Percentiles rank a stretch among this genome's conserved stretches.
Evolutionary conservation across 2,888 invertebrate genomes (phyloP).

Genomic region (Plebejus melissa): DNA sequence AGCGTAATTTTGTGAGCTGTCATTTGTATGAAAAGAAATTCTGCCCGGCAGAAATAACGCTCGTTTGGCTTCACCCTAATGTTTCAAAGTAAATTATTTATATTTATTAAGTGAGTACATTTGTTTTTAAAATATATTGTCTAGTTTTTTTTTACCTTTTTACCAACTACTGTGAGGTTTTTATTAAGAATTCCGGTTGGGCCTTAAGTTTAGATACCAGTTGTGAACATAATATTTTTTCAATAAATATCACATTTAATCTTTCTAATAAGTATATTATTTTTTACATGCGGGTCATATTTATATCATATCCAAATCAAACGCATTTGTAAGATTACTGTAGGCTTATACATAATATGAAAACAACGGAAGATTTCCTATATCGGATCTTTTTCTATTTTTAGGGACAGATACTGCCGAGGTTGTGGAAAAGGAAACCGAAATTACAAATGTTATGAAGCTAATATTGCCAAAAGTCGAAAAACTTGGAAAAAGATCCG

Average conservation of each 20-base stretch:
- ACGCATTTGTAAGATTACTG: neutral
- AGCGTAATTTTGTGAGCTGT: too few species aligned
- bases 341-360: neutral
- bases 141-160: too few species aligned
- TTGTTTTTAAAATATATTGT: too few species aligned
- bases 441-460: slow-evolving; percentile 29
- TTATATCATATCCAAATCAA: neutral
- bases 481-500: slow-evolving; percentile 38
- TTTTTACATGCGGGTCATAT: too few species aligned
- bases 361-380: slow-evolving; percentile 44
- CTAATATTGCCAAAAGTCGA: slow-evolving; percentile 30
- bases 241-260: neutral
- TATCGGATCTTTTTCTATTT: slow-evolving; percentile 73
- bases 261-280: neutral
- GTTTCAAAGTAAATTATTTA: too few species aligned
- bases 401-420: slow-evolving; percentile 66
- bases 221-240: neutral
- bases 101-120: too few species aligned
- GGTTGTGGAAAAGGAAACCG: slow-evolving; percentile 45
- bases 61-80: too few species aligned
- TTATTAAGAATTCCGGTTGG: too few species aligned
- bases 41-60: too few species aligned
- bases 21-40: too few species aligned
- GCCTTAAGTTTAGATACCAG: too few species aligned
- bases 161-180: too few species aligned